Base-by-base conservation (phyloP, 2,797 vertebrate species). In the Cyclopterus lumpus region DNA sequence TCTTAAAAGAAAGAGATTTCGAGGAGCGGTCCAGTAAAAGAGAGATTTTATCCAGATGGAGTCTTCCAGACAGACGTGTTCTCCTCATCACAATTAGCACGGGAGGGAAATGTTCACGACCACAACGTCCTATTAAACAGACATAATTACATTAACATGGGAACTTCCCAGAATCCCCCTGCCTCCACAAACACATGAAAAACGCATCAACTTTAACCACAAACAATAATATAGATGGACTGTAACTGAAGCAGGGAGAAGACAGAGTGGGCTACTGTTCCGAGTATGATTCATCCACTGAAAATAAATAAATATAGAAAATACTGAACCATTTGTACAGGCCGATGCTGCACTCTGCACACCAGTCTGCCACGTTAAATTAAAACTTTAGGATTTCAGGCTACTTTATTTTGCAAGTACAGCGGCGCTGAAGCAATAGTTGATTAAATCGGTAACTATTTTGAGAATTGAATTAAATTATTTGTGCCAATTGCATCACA, bases 1-100 rank as follows among this genome's bases (percentile, higher is more conserved):
- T n/a, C n/a, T n/a, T n/a, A n/a, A n/a, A n/a, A n/a, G n/a, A n/a
- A n/a, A n/a, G n/a, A n/a, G n/a, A n/a, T n/a, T n/a, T n/a, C n/a
- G n/a, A n/a, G n/a, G n/a, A n/a, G 49, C 54, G 11, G 60, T 85
- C 86, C 83, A 88, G 86, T 85, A 87, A 89, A n/a, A 86, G 85
- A 90, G 67, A 89, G 78, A 85, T 86, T 80, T 88, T 83, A 85
- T 86, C 88, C 92, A 92, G 91, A 91, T 91, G 90, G 81, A 85
- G 87, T 74, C 70, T 44, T 73, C 70, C 77, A 84, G 74, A 77
- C 75, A 75, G 63, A 57, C 32, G 15, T 83, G 85, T 71, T 89
- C 88, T 83, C 86, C 80, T 89, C 86, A 84, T 92, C 86, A 90
- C 76, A 91, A 90, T 89, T 85, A 85, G 85, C 67, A 74, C 36